Conservation (phyloP, 2,113 vertebrate species). For the Galbula dea region DNA sequence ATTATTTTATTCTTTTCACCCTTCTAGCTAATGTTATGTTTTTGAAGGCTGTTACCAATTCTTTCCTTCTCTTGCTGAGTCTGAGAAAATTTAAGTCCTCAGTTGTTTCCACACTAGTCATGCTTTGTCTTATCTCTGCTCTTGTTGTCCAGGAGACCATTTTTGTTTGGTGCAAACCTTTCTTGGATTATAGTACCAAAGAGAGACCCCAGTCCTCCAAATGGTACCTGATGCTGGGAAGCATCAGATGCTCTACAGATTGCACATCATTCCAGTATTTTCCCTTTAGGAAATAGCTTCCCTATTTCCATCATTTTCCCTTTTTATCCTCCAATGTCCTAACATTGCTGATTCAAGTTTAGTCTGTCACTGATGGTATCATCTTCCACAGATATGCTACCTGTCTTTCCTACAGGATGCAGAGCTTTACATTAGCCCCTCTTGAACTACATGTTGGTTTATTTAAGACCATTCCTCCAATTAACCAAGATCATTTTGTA, state of each 20-base stretch:
- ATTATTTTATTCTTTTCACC: not conserved
- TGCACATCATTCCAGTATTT: not conserved
- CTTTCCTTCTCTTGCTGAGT: not conserved
- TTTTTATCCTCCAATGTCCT: fast-evolving
- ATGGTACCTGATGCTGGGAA: not conserved
- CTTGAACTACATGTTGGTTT: not conserved
- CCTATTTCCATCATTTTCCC: no score
- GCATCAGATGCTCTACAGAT: not conserved
- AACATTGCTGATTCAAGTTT: not conserved
- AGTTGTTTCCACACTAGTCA: not conserved
- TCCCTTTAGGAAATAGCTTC: no score
- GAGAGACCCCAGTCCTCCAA: not conserved
- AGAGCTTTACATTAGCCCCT: not conserved
- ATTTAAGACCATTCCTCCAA: not conserved
- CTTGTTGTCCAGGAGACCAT: not conserved
- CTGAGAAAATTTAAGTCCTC: not conserved
- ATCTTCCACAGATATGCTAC: not conserved
- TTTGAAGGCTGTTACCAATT: not conserved
- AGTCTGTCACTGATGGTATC: not conserved
- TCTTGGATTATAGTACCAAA: not conserved
- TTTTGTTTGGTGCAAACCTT: not conserved
- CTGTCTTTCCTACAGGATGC: not conserved
- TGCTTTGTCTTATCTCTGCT: not conserved
- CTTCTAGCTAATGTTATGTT: not conserved
- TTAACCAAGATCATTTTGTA: not conserved